A percentile compares a stretch with the other conserved stretches of the same genome.
phyloP scores from a whole-genome alignment of 2,888 invertebrate species.

The Lordiphosa andalusiaca region DNA sequence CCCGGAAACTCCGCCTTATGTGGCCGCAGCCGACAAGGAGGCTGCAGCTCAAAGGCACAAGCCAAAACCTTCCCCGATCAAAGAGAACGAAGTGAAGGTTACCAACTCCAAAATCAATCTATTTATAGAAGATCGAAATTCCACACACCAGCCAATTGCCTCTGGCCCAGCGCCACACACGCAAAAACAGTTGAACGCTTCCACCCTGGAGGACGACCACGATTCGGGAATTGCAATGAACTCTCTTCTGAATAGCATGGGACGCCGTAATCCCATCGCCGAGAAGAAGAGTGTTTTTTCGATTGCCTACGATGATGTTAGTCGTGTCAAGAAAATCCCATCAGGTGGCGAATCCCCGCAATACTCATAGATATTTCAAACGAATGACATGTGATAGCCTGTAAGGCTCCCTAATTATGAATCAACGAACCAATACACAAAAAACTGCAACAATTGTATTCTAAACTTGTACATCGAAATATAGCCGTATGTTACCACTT shows the following conservation, averaged over 20 bases:
- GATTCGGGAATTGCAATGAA: constrained; percentile 91
- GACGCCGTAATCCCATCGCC: constrained; percentile 85
- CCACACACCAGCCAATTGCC: constrained; percentile 66
- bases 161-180: constrained; percentile 40
- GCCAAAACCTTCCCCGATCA: constrained; percentile 79
- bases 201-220: constrained; percentile 85
- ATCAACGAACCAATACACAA: constrained; percentile 38
- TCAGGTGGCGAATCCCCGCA: constrained; percentile 90
- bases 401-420: constrained; percentile 58
- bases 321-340: constrained; percentile 89
- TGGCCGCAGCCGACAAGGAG: constrained; percentile 62
- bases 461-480: constrained; percentile 7
- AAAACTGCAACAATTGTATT: constrained; percentile 32
- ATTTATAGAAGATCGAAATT: constrained; percentile 72
- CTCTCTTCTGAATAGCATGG: constrained; percentile 82
- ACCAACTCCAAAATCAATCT: constrained; percentile 76
- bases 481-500: constrained; percentile 19
- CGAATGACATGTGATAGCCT: constrained; percentile 68
- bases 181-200: constrained; percentile 82
- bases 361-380: constrained; percentile 69
- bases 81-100: constrained; percentile 79
- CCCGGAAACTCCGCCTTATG: constrained; percentile 81
- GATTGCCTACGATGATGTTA: constrained; percentile 94
- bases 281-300: constrained; percentile 96
- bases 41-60: constrained; percentile 39